A percentile compares a stretch with the other conserved stretches of the same genome.
Conservation (phyloP, 2,888 invertebrate species). For the Ectobius pallidus region DNA sequence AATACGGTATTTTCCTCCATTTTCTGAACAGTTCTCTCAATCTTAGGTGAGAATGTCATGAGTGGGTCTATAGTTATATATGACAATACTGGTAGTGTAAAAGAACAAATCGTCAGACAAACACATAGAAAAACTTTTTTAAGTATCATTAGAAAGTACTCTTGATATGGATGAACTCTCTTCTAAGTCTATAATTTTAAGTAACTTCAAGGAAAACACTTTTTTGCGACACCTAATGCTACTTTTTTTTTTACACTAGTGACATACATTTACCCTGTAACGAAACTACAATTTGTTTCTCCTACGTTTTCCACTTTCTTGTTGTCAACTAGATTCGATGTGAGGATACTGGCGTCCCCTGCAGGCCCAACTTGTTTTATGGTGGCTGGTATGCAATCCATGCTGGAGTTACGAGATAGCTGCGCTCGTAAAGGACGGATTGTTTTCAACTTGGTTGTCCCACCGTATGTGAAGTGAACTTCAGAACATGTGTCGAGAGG, state of each 20-base stretch:
- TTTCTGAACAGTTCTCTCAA: too few relatives aligned
- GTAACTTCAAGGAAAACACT: too few relatives aligned
- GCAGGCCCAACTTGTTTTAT: slow-evolving; percentile 2
- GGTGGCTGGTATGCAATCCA: background rate
- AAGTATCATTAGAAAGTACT: too few relatives aligned
- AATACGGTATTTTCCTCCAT: too few relatives aligned
- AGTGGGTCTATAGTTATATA: too few relatives aligned
- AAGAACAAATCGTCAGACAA: too few relatives aligned
- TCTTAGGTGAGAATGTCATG: too few relatives aligned
- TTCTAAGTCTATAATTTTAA: too few relatives aligned
- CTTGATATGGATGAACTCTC: too few relatives aligned
- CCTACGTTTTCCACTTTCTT: background rate
- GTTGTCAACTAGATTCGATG: background rate
- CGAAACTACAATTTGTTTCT: background rate
- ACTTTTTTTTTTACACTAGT: background rate
- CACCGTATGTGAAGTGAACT: slow-evolving; percentile 80
- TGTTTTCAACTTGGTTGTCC: slow-evolving; percentile 79
- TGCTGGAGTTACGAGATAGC: slow-evolving; percentile 33
- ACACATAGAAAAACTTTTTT: too few relatives aligned
- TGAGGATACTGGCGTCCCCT: background rate
- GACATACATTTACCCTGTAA: slow-evolving; percentile 9
- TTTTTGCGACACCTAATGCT: background rate
- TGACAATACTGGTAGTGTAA: too few relatives aligned
- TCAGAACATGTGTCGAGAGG: slow-evolving; percentile 77
- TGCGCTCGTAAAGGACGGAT: slow-evolving; percentile 60